Base-by-base conservation (phyloP, 2,888 invertebrate genomes). In the Acronicta aceris region DNA sequence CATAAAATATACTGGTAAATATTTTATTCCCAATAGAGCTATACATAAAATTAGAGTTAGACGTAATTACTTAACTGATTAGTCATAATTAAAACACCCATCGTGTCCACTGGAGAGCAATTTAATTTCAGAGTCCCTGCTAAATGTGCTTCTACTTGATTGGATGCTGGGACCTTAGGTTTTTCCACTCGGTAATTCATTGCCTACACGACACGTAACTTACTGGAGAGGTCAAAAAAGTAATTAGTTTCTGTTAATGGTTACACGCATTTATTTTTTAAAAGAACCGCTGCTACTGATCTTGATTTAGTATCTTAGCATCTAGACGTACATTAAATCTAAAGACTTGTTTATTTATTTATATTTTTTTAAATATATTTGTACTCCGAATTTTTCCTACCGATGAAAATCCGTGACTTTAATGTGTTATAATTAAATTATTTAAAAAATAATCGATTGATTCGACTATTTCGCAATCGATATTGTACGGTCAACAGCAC, bases 161-260 rank as follows among this genome's bases (percentile, higher is more conserved):
- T 78, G 73, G 71, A 74, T 72, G 73, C 64, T 63, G 52, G 46
- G 43, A 52, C 47, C 56, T 55, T 41, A 53, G 60, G 46, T 70
- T 75, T 79, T 78, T 75, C 69, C 63, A 33, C 41, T 71, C 65
- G 68, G 76, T 71, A 74, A 81, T 78, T 71, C 62, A 76, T 73
- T 74, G 65, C 66, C 71, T 71, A 54, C 67, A 60, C 67, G 73
- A 74, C 72, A 74, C 65, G 61, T 66, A 71, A 80, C 76, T 81
- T 78, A 76, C 68, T 71, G 59, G 59, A 71, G 71, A 74, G 77
- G 72, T 73, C 75, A 74, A 76, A 75, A 66, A 70, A 61, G 58
- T 72, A 79, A 81, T 82, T 76, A 76, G 76, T 78, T 74, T 68
- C 56, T 71, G 54, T 65, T 45, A 17, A 40, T 46, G 21, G 16